Evolutionary conservation across 2,113 vertebrate genomes (phyloP), one percentile per base, ranked within the genome.

Genomic region (Procavia capensis): DNA sequence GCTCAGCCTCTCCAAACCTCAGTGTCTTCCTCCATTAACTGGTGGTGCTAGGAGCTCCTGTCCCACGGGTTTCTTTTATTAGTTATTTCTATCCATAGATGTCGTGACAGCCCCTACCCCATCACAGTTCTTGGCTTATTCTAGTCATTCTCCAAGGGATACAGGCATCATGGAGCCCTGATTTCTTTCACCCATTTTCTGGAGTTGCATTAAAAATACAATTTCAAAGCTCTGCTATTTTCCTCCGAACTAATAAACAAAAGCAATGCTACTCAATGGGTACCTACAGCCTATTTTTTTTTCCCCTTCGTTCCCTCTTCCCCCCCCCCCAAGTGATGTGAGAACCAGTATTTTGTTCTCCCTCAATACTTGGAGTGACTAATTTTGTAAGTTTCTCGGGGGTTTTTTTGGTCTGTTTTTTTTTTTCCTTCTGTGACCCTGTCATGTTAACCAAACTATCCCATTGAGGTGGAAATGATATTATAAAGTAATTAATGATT

Each of bases 401-500:
- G n/a, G 93, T 70, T 93, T 76, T 91, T 85, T 70, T 47, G 64
- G 78, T 85, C 74, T 85, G 85, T 41, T 64, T 45, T 24, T 83
- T 83, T 83, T 78, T 86, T 90, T 86, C 72, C 54, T 83, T 96
- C 29, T 88, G 16, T 72, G 88, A 85, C 66, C 81, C 36, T 84
- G 45, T 22, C 34, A 54, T 76, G 41, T 39, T 91, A 72, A 85
- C 14, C 74, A 86, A 86, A 17, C 74, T 95, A 93, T 88, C 29
- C 31, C 47, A 79, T 57, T 96, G 50, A 96, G 78, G 95, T 78
- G 31, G 36, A 90, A 88, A 82, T 4, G n/a, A 95, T 64, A 90
- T 95, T 64, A 90, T 95, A 95, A 95, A 88, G 22, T 85, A 93
- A 91, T 96, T 93, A 96, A 90, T 94, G 85, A 95, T 88, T 80